Base-by-base conservation (phyloP, 2,888 invertebrate genomes). In the Creontiades dilutus region DNA sequence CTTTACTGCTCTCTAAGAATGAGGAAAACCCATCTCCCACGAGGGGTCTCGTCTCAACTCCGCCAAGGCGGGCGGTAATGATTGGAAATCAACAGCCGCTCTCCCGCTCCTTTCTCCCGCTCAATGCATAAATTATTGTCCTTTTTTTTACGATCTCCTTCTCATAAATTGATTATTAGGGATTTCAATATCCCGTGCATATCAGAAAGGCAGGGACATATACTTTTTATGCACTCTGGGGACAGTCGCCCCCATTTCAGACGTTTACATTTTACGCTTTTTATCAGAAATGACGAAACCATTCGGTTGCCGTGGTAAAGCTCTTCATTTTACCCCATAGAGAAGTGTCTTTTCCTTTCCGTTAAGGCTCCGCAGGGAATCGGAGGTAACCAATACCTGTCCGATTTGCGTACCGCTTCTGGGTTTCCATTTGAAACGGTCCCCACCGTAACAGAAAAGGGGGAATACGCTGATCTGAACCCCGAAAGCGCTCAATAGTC, bases 111-210 rank as follows among this genome's bases (percentile, higher is more conserved):
- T 27, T 61, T 57, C 78, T 52, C 61, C 68, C 85, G 89, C 80
- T 86, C 90, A 90, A 89, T 90, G 90, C 90, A 89, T 90, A 90
- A 89, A 89, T 90, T 90, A 90, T 90, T 2, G 55, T 76, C 61
- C 37, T 85, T 89, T 90, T n/a, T n/a, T 90, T 90, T 86, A 89
- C 80, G 28, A 23, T 13, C 57, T 47, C 23, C 47, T 57, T 80
- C 80, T 86, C 89, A 90, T 90, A 90, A 90, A 90, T 90, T 90
- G 90, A 90, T 90, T 90, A 90, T 90, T 90, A 76, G 78, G 81
- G 89, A 90, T 90, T 90, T 90, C 78, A 89, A 86, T 89, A 86
- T 75, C 75, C 85, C 19, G 68, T 14, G 28, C 90, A 19, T 82
- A 37, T 86, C 61, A 13, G 19, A 13, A 86, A 68, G 37, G 16